Percentiles rank a stretch among this genome's conserved stretches.
Evolutionary conservation across 2,888 invertebrate genomes (phyloP).

Genomic region (Zaprionus obscuricornis): DNA sequence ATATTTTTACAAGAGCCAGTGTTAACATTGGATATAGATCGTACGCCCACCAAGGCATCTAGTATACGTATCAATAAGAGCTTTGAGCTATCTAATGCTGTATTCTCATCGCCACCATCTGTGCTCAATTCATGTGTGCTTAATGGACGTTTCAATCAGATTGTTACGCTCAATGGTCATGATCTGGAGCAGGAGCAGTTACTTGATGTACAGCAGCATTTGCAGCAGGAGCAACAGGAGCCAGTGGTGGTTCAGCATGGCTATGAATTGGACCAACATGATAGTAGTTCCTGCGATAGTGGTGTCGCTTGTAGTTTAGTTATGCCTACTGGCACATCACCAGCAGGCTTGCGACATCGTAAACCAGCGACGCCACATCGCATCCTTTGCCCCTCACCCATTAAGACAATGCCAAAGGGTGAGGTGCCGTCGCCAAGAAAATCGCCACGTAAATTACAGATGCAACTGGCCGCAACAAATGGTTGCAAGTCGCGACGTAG

Average conservation of each 20-base stretch:
- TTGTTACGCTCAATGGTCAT: conserved; percentile 78
- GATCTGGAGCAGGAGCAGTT: conserved; percentile 25
- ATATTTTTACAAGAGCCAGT: conserved; percentile 83
- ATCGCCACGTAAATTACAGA: conserved; percentile 71
- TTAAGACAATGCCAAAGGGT: conserved; percentile 68
- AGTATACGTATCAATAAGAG: conserved; percentile 82
- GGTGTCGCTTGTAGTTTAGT: conserved; percentile 79
- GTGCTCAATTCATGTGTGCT: conserved; percentile 65
- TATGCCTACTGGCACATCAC: conserved; percentile 36
- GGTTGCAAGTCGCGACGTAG: conserved; percentile 76
- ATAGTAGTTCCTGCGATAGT: conserved; percentile 83
- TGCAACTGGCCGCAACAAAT: conserved; percentile 47
- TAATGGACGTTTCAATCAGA: conserved; percentile 82
- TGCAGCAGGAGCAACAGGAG: conserved; percentile 16
- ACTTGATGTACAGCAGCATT: conserved; percentile 31
- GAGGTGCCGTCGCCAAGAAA: conserved; percentile 75
- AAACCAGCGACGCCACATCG: conserved; percentile 86
- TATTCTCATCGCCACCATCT: conserved; percentile 80
- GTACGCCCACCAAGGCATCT: conserved; percentile 82
- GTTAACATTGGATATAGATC: conserved; percentile 82
- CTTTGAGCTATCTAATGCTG: conserved; percentile 76
- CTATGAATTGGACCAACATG: conserved; percentile 78
- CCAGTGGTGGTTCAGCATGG: conserved; percentile 28
- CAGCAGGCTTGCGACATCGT: conserved; percentile 61
- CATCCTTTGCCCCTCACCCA: conserved; percentile 84